Conservation (phyloP, 2,797 vertebrate species). For the Schizopygopsis pylzovi region DNA sequence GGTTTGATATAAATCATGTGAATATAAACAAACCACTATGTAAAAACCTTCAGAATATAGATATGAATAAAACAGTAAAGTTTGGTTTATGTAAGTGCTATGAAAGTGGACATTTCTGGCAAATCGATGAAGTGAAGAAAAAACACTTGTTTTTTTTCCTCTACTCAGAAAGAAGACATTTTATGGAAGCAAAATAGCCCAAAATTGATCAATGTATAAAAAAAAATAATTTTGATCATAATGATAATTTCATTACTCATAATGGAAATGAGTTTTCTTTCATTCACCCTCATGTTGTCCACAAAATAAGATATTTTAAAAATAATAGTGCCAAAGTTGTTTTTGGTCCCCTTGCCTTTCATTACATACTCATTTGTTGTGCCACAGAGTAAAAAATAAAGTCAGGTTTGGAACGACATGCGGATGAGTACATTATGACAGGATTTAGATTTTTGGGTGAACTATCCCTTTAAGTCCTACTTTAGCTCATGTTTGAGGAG, state of each 20-base stretch:
- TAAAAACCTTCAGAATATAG: not conserved
- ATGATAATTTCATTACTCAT: too few relatives aligned
- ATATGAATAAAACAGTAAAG: not conserved
- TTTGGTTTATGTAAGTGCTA: not conserved
- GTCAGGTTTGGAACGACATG: not conserved
- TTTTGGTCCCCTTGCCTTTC: not conserved
- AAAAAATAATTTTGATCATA: not conserved
- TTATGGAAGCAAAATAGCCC: not conserved
- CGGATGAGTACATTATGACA: not conserved
- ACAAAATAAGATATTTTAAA: not conserved
- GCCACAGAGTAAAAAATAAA: not conserved
- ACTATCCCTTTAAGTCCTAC: not conserved
- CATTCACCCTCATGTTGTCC: not conserved
- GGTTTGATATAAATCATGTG: not conserved
- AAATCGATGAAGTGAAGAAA: not conserved
- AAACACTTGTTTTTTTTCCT: not conserved
- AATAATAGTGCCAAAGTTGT: not conserved
- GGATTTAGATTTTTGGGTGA: not conserved
- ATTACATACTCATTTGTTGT: not conserved
- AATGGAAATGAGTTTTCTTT: not conserved
- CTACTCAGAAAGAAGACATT: not conserved
- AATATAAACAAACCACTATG: not conserved
- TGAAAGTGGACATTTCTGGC: not conserved
- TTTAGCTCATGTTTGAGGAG: constrained; percentile 10
- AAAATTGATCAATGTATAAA: not conserved